Conservation (phyloP, 2,113 vertebrate species). For the Onychostruthus taczanowskii region DNA sequence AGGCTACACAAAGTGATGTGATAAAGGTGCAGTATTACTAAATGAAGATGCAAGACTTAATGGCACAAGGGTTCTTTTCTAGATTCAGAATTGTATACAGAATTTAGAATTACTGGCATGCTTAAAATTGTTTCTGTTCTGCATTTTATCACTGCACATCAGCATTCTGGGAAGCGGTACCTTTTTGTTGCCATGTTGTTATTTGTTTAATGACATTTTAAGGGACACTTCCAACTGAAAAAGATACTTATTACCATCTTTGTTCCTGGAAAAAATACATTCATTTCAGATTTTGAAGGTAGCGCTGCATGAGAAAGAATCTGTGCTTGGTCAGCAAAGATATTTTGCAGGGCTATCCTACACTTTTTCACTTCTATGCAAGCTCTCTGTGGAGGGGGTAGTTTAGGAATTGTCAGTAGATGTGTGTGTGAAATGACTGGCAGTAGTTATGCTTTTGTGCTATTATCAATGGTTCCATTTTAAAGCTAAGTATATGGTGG, state of each 20-base stretch:
- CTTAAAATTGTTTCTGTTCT: neutral
- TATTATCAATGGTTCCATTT: neutral
- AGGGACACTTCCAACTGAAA: neutral
- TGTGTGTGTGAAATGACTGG: neutral
- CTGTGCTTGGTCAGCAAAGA: neutral
- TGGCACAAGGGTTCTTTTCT: neutral
- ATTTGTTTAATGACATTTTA: neutral
- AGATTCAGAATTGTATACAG: neutral
- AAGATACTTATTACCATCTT: neutral
- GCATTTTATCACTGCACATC: neutral
- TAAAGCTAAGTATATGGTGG: neutral
- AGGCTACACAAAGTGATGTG: neutral
- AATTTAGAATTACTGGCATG: neutral
- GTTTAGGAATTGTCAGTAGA: neutral
- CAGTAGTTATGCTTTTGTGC: neutral
- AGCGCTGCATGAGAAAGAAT: neutral
- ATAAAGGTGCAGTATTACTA: neutral
- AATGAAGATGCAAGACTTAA: neutral
- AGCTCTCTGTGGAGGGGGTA: neutral
- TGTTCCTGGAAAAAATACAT: neutral
- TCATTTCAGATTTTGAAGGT: neutral
- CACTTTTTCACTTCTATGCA: accelerated
- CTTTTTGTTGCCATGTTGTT: neutral
- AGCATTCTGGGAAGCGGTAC: neutral
- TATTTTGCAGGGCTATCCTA: neutral